Conservation (phyloP, 2,888 invertebrate genomes). For the Molanna angustata region DNA sequence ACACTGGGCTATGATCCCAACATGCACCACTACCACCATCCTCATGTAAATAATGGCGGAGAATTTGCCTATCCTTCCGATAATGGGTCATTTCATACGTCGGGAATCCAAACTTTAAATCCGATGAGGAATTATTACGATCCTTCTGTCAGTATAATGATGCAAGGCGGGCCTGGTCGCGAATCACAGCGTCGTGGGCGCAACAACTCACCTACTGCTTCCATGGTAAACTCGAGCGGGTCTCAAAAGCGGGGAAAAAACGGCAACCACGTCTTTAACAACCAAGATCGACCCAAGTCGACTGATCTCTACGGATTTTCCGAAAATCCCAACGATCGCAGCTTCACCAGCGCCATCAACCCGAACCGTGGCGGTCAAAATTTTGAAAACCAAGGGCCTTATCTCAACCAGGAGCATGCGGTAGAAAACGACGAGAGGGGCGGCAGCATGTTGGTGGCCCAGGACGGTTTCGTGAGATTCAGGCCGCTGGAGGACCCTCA, state of each 20-base stretch:
- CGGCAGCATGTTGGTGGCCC: conserved; percentile 81
- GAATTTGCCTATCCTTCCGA: conserved; percentile 47
- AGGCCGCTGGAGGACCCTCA: conserved; percentile 64
- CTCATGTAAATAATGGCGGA: conserved; percentile 52
- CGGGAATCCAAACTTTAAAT: conserved; percentile 52
- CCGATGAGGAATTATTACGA: conserved; percentile 55
- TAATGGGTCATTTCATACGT: conserved; percentile 53
- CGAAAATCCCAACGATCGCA: conserved; percentile 47
- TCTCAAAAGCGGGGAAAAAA: conserved; percentile 54
- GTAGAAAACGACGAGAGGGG: conserved; percentile 56
- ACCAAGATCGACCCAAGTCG: conserved; percentile 62
- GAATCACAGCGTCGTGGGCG: conserved; percentile 43
- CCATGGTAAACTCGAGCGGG: conserved; percentile 50
- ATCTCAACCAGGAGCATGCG: conserved; percentile 56
- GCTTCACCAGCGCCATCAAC: conserved; percentile 41
- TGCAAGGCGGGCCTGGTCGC: conserved; percentile 41
- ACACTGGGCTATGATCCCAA: conserved; percentile 59
- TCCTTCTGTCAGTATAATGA: conserved; percentile 31
- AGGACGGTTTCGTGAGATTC: conserved; percentile 86
- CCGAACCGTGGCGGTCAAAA: conserved; percentile 48
- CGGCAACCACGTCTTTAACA: conserved; percentile 51
- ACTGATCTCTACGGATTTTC: conserved; percentile 59
- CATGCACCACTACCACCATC: conserved; percentile 54
- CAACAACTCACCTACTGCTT: conserved; percentile 49
- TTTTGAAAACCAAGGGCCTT: conserved; percentile 52